Percentiles rank a stretch among this genome's conserved stretches.
These are phyloP conservation scores for Eristalis arbustorum DNA, from an alignment of 2,888 invertebrate species.

Conservation along the genomic window DNA sequence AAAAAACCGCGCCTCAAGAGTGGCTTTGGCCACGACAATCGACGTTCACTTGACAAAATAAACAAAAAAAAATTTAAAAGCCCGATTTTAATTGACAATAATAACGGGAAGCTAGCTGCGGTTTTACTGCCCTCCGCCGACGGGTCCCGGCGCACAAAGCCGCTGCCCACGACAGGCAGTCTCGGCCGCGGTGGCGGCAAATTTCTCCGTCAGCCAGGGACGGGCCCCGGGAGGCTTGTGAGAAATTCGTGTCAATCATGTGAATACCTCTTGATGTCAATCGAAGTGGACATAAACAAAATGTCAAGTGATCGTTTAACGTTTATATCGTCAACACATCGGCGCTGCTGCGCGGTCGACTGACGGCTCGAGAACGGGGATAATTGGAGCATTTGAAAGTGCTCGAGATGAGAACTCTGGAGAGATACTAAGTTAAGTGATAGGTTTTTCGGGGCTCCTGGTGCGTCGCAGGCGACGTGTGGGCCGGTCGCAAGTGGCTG, in stretches of 20 bases:
- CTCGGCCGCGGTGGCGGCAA: neutral
- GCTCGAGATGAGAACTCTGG: constrained; percentile 23
- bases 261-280: constrained; percentile 55
- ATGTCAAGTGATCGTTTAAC: constrained; percentile 57
- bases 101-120: constrained; percentile 23
- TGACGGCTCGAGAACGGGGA: constrained; percentile 1
- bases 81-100: constrained; percentile 22
- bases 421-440: constrained; percentile 27
- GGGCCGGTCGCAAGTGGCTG: neutral
- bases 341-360: neutral
- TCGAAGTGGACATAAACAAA: constrained; percentile 52
- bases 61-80: constrained; percentile 11
- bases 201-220: constrained; percentile 22
- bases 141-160: constrained; percentile 1
- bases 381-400: constrained; percentile 53
- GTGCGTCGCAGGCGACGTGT: neutral
- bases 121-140: neutral
- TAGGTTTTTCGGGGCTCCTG: neutral
- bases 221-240: constrained; percentile 16
- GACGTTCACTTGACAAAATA: constrained; percentile 41
- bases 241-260: constrained; percentile 60
- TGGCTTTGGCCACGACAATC: neutral
- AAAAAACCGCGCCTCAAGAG: neutral
- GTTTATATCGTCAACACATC: constrained; percentile 45
- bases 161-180: constrained; percentile 16